Evolutionary conservation across 2,888 invertebrate genomes (phyloP), one percentile per base, ranked within the genome.

Genomic region (Erpobdella octoculata): DNA sequence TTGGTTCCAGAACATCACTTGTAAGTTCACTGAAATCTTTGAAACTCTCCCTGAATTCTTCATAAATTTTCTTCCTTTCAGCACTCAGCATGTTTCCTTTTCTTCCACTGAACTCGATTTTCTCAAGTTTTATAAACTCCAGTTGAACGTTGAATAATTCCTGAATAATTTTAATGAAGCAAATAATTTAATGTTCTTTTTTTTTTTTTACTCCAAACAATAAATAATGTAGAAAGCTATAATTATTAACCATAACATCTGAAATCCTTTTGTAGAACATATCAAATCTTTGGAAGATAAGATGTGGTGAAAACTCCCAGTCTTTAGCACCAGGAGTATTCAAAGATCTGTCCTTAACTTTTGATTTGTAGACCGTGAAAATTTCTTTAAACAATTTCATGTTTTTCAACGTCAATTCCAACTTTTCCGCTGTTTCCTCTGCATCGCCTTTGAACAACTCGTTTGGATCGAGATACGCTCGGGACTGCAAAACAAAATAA

Each of bases 371-470:
- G 4, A 80, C 79, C 68, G 81, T 81, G 75, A 82, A 84, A 15
- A 79, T 78, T 5, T 77, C 75, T 46, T 78, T 79, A 78, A 83
- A 84, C 31, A 77, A 75, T 36, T 78, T 76, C 35, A 83, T 76
- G 9, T 80, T 79, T 70, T 78, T 76, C 70, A 78, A 73, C 21
- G 83, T 78, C 71, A 78, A 78, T 28, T 78, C 83, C 15, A 94
- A 89, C 74, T 92, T 88, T 81, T 89, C 90, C 81, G 91, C 89
- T 0, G 92, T 91, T 85, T 95, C 95, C 80, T 93, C 93, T 58
- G 93, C 90, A 78, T 95, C 95, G 77, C 92, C 92, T 81, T 94
- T 94, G 81, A 96, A 95, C 73, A 95, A 87, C 0, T 94, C 91
- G 2, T 90, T 88, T 0, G 94, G 92, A 80, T 94, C 94, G 77